These are phyloP conservation scores for Callaeas wilsoni DNA, from an alignment of 2,113 vertebrate genomes.

Conservation along the genomic window DNA sequence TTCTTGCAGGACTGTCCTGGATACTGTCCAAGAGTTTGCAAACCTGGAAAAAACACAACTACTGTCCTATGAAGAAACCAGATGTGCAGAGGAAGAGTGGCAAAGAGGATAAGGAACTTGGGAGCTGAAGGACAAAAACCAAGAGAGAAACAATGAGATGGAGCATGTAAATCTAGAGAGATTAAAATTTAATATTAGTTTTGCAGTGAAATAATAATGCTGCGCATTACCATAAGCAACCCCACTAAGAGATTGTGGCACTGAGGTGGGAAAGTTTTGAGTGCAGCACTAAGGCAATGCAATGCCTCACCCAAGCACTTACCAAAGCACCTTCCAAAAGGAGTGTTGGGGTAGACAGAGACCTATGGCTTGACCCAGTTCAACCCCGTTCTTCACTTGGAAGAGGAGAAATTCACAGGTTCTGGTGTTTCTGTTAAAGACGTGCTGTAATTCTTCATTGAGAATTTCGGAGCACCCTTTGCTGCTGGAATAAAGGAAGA, in stretches of 20 bases:
- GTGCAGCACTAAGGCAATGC: background rate
- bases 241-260: background rate
- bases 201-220: background rate
- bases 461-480: background rate
- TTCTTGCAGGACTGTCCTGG: background rate
- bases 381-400: background rate
- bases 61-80: background rate
- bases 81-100: background rate
- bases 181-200: background rate
- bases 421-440: background rate
- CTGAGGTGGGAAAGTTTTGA: background rate
- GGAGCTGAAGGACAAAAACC: background rate
- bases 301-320: background rate
- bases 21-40: background rate
- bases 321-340: background rate
- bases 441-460: background rate
- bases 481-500: background rate
- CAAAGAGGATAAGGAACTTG: background rate
- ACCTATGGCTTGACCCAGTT: background rate
- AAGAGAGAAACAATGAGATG: background rate
- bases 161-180: background rate
- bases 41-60: background rate
- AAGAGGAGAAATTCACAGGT: background rate
- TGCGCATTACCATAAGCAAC: rapidly evolving
- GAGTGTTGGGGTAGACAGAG: background rate